Evolutionary conservation across 2,797 vertebrate genomes (phyloP).

Genomic region (Ciconia nigra): DNA sequence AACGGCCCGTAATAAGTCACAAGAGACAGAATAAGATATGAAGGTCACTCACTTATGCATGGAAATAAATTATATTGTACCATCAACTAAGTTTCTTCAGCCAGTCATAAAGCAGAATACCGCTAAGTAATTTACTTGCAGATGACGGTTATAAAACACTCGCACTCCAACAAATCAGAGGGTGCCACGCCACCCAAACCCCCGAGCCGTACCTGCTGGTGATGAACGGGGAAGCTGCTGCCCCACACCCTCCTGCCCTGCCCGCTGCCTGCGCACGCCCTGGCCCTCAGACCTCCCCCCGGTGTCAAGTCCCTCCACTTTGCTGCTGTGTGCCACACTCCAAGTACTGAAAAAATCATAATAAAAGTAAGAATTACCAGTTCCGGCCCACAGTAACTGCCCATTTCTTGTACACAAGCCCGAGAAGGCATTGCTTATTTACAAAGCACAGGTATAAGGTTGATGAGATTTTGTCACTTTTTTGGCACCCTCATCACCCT

Average conservation of each 20-base stretch:
- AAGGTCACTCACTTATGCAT: slow-evolving; percentile 71
- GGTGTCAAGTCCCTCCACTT: neutral
- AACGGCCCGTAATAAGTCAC: slow-evolving; percentile 59
- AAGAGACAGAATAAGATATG: slow-evolving; percentile 52
- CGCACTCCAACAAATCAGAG: slow-evolving; percentile 50
- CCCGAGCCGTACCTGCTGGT: neutral
- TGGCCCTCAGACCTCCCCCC: neutral
- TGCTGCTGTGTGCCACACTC: accelerated
- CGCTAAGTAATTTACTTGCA: slow-evolving; percentile 63
- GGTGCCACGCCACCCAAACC: neutral
- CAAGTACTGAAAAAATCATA: accelerated
- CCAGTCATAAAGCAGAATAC: slow-evolving; percentile 64
- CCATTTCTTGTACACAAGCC: accelerated
- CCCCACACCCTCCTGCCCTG: neutral
- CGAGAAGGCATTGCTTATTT: accelerated
- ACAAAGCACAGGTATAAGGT: accelerated
- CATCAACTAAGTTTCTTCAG: slow-evolving; percentile 73
- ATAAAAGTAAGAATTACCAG: neutral
- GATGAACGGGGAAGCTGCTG: neutral
- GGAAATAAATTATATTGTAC: slow-evolving; percentile 70
- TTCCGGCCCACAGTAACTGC: neutral
- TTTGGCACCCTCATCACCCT: neutral
- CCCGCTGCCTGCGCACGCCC: accelerated
- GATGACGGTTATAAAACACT: slow-evolving; percentile 65
- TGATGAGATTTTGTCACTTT: neutral